Evolutionary conservation across 1,140 invertebrate species (phyloP), one percentile per base, ranked within the genome.

Genomic region (Gryllus bimaculatus): DNA sequence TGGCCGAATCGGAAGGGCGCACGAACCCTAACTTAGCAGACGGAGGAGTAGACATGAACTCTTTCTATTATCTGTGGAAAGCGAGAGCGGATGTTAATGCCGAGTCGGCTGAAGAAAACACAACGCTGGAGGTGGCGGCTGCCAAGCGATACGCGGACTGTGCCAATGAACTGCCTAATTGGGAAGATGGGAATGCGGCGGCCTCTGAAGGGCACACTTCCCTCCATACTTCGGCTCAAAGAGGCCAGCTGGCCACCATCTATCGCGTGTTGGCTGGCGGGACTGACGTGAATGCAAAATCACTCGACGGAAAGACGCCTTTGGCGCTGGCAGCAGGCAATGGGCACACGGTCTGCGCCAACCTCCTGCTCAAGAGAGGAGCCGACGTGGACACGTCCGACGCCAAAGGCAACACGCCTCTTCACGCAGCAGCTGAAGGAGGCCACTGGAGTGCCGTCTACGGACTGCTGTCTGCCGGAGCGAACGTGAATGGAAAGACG

Each of bases 401-500:
- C 4, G 26, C 48, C 0, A 39, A 8, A 76, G 75, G 75, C 1
- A 0, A 39, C 75, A 76, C 75, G 18, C 39, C 75, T 0, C 13
- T 76, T 10, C 75, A 76, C n/a, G 75, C 39, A 0, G 75, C 75
- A 4, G 75, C 75, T 8, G 39, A 18, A 13, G 39, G 75, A 15
- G 75, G 75, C 26, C 66, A 39, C 8, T 82, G 94, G 47, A 84
- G 90, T 54, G 88, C 89, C 81, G 89, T 91, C 49, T 82, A 85
- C 21, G 81, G 88, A 10, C 85, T 92, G 74, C 80, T 92, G 12
- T 84, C 87, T 74, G 86, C 89, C 81, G 90, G 90, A 21, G 89
- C 88, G 20, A 88, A 89, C 81, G 85, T 92, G 18, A 84, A 91
- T 48, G 87, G 87, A 20, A 86, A 87, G 79, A 89, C 90, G 76